These are phyloP conservation scores for Semnornis frantzii DNA, from an alignment of 2,113 vertebrate species.

Conservation along the genomic window DNA sequence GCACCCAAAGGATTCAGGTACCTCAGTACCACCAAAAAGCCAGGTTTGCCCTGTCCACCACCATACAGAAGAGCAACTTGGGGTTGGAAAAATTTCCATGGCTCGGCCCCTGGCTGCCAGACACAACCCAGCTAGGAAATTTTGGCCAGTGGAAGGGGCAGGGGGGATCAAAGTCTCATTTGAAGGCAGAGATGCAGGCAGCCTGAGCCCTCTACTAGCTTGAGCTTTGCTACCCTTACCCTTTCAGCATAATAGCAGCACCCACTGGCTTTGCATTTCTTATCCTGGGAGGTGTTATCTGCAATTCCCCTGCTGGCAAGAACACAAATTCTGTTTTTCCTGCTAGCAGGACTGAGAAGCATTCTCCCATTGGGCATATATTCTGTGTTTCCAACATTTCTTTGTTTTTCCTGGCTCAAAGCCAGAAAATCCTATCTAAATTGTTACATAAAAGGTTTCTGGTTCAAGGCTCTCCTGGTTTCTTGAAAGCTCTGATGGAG, in stretches of 20 bases:
- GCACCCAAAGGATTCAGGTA: background rate
- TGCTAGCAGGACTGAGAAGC: background rate
- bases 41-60: background rate
- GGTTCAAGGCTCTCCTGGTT: background rate
- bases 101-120: background rate
- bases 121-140: background rate
- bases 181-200: background rate
- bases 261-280: background rate
- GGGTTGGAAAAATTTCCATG: background rate
- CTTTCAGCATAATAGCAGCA: background rate
- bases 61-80: background rate
- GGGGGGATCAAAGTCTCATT: background rate
- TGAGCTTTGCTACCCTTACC: background rate
- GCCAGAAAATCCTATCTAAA: background rate
- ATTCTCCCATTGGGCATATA: background rate
- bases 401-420: background rate
- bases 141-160: background rate
- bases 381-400: background rate
- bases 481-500: background rate
- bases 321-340: background rate
- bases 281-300: background rate
- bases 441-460: background rate
- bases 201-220: background rate
- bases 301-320: background rate
- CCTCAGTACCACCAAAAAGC: no score